Conservation (phyloP, 2,797 vertebrate species). For the Poeciliopsis turneri region DNA sequence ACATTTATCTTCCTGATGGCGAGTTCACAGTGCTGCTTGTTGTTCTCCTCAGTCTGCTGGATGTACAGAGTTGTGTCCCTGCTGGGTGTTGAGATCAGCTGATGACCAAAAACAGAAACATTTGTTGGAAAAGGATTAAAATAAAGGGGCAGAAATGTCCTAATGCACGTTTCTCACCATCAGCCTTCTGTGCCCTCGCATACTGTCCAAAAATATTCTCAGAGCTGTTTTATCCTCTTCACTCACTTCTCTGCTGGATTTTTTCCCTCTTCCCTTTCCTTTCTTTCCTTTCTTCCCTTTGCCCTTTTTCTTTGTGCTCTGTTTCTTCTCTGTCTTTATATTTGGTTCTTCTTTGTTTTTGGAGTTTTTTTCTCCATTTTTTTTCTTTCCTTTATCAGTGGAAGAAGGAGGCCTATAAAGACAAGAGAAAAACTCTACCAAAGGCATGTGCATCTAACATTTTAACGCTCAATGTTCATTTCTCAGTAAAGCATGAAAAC, state of each 20-base stretch:
- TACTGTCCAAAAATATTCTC: slow-evolving; percentile 72
- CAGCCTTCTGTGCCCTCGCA: slow-evolving; percentile 76
- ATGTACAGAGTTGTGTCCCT: slow-evolving; percentile 68
- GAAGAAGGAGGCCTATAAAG: slow-evolving; percentile 41
- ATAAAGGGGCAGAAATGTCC: background rate
- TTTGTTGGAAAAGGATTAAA: background rate
- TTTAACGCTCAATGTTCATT: background rate
- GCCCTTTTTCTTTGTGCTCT: slow-evolving; percentile 72
- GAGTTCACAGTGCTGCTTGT: slow-evolving; percentile 74
- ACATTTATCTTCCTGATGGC: slow-evolving; percentile 78
- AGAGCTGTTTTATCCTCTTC: slow-evolving; percentile 70
- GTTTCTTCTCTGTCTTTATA: slow-evolving; percentile 48
- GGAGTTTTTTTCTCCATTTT: slow-evolving; percentile 14
- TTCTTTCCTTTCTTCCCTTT: slow-evolving; percentile 81
- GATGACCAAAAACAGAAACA: slow-evolving; percentile 13
- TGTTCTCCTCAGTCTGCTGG: slow-evolving; percentile 77
- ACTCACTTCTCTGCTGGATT: slow-evolving; percentile 68
- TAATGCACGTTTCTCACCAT: slow-evolving; percentile 71
- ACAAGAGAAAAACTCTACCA: background rate
- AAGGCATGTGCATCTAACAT: slow-evolving; percentile 23
- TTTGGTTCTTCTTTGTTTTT: slow-evolving; percentile 44
- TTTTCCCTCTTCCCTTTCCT: slow-evolving; percentile 76
- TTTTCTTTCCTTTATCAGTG: slow-evolving; percentile 40
- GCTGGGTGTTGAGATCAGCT: slow-evolving; percentile 82
- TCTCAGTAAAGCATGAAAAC: background rate